These are phyloP conservation scores for Microtus montanus DNA, from an alignment of 2,113 vertebrate genomes.

Conservation along the genomic window DNA sequence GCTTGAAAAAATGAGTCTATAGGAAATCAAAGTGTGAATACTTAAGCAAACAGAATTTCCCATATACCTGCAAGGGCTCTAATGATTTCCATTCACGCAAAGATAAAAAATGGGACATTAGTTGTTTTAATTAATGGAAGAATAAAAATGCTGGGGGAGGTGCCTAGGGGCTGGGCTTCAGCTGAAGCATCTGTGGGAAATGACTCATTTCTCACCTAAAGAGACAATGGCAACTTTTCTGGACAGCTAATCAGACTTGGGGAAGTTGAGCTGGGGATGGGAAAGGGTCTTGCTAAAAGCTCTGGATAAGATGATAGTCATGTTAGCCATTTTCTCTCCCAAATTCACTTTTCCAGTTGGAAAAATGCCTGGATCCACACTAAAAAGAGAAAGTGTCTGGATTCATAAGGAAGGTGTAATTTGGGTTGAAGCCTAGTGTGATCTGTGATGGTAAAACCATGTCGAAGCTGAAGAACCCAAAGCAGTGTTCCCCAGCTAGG, in stretches of 20 bases:
- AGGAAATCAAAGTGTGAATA: slow-evolving; percentile 80
- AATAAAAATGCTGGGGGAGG: slow-evolving; percentile 60
- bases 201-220: slow-evolving; percentile 58
- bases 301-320: not conserved
- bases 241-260: slow-evolving; percentile 18
- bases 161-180: slow-evolving; percentile 51
- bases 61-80: slow-evolving; percentile 74
- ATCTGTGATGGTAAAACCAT: slow-evolving; percentile 81
- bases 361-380: slow-evolving; percentile 77
- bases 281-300: not conserved
- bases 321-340: not conserved
- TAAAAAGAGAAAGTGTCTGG: slow-evolving; percentile 79
- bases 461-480: slow-evolving; percentile 72
- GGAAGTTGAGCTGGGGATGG: slow-evolving; percentile 37
- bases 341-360: slow-evolving; percentile 74
- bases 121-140: slow-evolving; percentile 77
- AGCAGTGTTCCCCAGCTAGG: slow-evolving; percentile 59
- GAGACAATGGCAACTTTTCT: slow-evolving; percentile 63
- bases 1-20: slow-evolving; percentile 72
- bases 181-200: slow-evolving; percentile 53
- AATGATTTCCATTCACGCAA: slow-evolving; percentile 74
- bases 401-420: slow-evolving; percentile 73
- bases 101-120: slow-evolving; percentile 79
- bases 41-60: slow-evolving; percentile 79
- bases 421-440: slow-evolving; percentile 71